phyloP scores from a whole-genome alignment of 2,113 vertebrate species.

The Aegithalos caudatus region DNA sequence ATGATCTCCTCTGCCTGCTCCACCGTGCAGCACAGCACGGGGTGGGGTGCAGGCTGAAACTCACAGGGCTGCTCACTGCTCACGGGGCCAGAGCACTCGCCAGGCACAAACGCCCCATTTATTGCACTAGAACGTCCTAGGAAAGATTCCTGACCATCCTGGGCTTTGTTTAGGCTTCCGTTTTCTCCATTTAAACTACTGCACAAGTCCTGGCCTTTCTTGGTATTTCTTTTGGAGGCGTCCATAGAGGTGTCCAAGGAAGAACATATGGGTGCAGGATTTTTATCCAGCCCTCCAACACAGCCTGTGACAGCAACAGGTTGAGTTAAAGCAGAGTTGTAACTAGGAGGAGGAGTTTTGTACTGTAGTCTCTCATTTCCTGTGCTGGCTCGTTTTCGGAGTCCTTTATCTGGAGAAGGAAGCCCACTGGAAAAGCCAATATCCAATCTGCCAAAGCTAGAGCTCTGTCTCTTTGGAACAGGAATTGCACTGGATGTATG shows the following conservation, averaged over 20 bases:
- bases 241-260: slow-evolving; percentile 80
- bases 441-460: slow-evolving; percentile 76
- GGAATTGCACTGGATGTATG: slow-evolving; percentile 90
- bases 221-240: slow-evolving; percentile 66
- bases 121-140: slow-evolving; percentile 46
- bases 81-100: background rate
- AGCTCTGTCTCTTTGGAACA: slow-evolving; percentile 85
- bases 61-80: background rate
- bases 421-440: slow-evolving; percentile 69
- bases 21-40: slow-evolving; percentile 80
- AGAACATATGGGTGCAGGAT: slow-evolving; percentile 68
- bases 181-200: slow-evolving; percentile 49
- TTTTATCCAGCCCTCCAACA: slow-evolving; percentile 49
- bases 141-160: background rate
- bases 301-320: slow-evolving; percentile 29
- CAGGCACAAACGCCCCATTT: slow-evolving; percentile 61
- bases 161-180: background rate
- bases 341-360: slow-evolving; percentile 83
- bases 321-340: slow-evolving; percentile 70
- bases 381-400: slow-evolving; percentile 84
- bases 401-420: slow-evolving; percentile 85
- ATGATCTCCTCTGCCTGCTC: slow-evolving; percentile 96
- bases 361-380: slow-evolving; percentile 82
- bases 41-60: background rate
- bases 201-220: slow-evolving; percentile 14